phyloP scores from a whole-genome alignment of 1,140 invertebrate species.

The Zaprionus capensis region DNA sequence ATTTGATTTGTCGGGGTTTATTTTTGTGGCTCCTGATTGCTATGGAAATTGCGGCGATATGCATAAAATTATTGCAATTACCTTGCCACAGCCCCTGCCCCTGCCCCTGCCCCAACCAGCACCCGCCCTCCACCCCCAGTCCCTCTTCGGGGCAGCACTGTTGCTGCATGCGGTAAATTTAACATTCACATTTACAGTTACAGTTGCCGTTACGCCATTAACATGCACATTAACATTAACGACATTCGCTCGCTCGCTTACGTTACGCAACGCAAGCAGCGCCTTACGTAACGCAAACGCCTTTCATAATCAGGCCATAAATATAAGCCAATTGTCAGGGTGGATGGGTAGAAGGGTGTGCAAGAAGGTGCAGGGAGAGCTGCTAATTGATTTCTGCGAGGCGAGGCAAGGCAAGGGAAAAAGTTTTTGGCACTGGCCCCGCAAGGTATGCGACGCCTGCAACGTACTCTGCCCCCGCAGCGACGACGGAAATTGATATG shows the following conservation, averaged over 20 bases:
- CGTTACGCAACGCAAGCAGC: constrained; percentile 13
- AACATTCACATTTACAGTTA: background rate
- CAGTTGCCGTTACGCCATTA: constrained; percentile 19
- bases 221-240: constrained; percentile 37
- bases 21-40: constrained; percentile 40
- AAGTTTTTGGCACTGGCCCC: constrained; percentile 42
- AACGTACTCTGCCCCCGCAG: background rate
- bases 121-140: too few relatives aligned
- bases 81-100: background rate
- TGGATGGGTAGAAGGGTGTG: too few relatives aligned
- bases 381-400: constrained; percentile 50
- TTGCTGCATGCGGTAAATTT: background rate
- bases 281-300: constrained; percentile 29
- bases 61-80: constrained; percentile 52
- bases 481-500: constrained; percentile 37
- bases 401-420: constrained; percentile 24
- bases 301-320: constrained; percentile 50
- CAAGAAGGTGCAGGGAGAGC: background rate
- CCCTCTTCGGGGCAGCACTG: background rate
- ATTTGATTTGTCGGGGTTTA: constrained; percentile 45
- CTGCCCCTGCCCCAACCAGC: background rate
- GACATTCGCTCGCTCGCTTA: constrained; percentile 20
- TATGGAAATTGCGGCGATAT: constrained; percentile 44
- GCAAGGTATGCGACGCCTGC: constrained; percentile 41
- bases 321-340: constrained; percentile 30